Evolutionary conservation across 2,888 invertebrate species (phyloP), one percentile per base, ranked within the genome.

Genomic region (Netelia inedita): DNA sequence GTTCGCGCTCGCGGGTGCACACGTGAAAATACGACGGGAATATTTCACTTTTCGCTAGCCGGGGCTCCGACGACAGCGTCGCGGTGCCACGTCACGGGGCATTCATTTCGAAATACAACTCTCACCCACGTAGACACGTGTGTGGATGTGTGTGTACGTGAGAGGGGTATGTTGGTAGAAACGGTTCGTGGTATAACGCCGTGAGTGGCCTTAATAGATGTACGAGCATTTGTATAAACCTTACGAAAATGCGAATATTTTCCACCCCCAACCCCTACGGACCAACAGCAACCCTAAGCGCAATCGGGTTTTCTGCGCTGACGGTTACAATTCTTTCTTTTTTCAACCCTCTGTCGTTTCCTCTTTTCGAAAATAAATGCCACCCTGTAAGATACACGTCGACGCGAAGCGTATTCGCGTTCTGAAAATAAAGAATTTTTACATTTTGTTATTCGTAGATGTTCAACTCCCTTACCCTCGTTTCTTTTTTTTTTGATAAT

Each of bases 21-120:
- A 92, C 92, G 92, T 92, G 93, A 92, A 93, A 93, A 93, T 93
- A 93, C 93, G 92, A 91, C 90, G 91, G 90, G 86, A 92, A 93
- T 93, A 93, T 93, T 93, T 93, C 93, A 93, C 93, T 92, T 93
- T 92, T 93, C 93, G 93, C 73, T 91, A 91, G 89, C 89, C 28
- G 85, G 69, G 82, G 89, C 92, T 90, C 90, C 90, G 92, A 92
- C 93, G 93, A 93, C 92, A 92, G 91, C 92, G 92, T 92, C 92
- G 92, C 92, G 93, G 91, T 92, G 92, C 92, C 91, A 90, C 92
- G 91, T 92, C 91, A 91, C 89, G 91, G 89, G 89, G 91, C 92
- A 93, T 92, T 92, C 92, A 92, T 93, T 91, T 92, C 91, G 88
- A 91, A 93, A 92, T 91, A 91, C 91, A 88, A 87, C 87, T 79